Evolutionary conservation across 2,113 vertebrate genomes (phyloP).

Genomic region (Strix aluco): DNA sequence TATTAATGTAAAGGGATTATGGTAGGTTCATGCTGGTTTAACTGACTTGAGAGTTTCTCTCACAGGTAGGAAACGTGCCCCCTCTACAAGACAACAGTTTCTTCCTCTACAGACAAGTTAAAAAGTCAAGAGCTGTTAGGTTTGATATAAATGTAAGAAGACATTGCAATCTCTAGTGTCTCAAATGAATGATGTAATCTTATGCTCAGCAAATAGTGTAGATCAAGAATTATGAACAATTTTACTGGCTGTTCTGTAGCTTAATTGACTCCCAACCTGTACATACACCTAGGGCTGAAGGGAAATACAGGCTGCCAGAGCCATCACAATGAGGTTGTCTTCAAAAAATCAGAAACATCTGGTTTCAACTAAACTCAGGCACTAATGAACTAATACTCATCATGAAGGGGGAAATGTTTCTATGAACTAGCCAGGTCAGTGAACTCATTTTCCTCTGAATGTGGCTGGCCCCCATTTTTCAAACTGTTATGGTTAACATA

Average conservation of each 20-base stretch:
- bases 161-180: not conserved
- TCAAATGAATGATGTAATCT: not conserved
- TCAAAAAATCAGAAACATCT: constrained; percentile 38
- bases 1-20: not conserved
- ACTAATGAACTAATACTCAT: constrained; percentile 39
- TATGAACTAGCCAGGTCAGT: constrained; percentile 25
- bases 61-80: not conserved
- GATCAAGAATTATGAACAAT: not conserved
- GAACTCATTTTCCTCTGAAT: constrained; percentile 29
- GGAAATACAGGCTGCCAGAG: not conserved
- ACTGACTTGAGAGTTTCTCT: not conserved
- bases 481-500: not conserved
- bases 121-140: not conserved
- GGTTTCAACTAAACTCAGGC: constrained; percentile 22
- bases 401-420: constrained; percentile 13
- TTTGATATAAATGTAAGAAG: not conserved
- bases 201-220: not conserved
- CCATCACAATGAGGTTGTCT: not conserved
- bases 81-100: not conserved
- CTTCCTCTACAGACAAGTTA: not conserved
- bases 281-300: not conserved
- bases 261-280: not conserved
- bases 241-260: not conserved
- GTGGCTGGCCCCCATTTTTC: not conserved
- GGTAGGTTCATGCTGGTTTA: not conserved